phyloP scores from a whole-genome alignment of 1,140 invertebrate genomes.

The Danaus melanippus region DNA sequence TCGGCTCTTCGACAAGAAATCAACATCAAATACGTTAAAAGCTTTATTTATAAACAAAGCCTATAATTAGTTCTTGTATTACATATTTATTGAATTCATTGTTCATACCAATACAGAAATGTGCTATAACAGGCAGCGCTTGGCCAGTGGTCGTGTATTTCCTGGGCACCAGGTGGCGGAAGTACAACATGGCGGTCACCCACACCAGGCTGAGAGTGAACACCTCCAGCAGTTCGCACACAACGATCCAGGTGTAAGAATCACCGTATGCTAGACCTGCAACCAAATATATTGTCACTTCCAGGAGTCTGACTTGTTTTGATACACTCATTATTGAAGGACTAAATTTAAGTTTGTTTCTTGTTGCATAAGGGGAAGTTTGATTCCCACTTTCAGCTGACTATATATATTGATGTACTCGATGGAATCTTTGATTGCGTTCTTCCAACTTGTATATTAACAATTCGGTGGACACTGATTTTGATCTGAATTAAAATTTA shows the following conservation, averaged over 20 bases:
- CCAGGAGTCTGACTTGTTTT: neutral
- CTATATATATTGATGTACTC: no score
- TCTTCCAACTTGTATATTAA: no score
- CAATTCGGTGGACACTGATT: no score
- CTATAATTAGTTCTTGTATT: neutral
- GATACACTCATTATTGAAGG: no score
- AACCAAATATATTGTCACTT: conserved; percentile 3
- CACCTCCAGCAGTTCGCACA: conserved; percentile 84
- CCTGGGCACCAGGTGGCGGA: conserved; percentile 84
- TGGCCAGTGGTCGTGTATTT: conserved; percentile 87
- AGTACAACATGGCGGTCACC: conserved; percentile 86
- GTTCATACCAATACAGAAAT: conserved; percentile 81
- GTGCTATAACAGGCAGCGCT: conserved; percentile 84
- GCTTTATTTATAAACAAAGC: no score
- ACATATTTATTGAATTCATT: conserved; percentile 3
- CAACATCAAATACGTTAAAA: no score
- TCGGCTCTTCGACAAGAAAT: no score
- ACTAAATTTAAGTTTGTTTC: no score
- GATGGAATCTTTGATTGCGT: no score
- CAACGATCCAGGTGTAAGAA: conserved; percentile 77
- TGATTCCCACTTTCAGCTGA: no score
- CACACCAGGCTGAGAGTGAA: conserved; percentile 88
- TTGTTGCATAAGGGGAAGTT: no score
- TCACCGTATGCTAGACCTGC: conserved; percentile 77
- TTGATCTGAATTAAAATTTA: no score